phyloP scores from a whole-genome alignment of 2,797 vertebrate genomes.

The Aulostomus chinensis region DNA sequence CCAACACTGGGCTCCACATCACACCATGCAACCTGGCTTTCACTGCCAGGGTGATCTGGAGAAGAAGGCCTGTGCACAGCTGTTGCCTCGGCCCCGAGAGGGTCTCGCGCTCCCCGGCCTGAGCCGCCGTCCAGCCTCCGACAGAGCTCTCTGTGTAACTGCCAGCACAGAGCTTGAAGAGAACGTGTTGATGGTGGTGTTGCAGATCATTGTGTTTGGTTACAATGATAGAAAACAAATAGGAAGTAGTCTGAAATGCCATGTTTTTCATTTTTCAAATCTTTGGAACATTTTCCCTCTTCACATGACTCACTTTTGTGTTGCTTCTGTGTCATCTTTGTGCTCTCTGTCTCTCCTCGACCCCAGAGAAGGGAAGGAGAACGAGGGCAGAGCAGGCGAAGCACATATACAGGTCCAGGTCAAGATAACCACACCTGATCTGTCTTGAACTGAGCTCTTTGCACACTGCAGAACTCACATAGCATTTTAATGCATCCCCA shows the following conservation, averaged over 20 bases:
- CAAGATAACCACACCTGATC: constrained; percentile 38
- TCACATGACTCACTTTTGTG: too few relatives aligned
- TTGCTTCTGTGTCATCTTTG: neutral
- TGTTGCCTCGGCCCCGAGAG: constrained; percentile 64
- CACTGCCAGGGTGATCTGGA: constrained; percentile 60
- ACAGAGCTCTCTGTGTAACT: constrained; percentile 34
- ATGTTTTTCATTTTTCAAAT: too few relatives aligned
- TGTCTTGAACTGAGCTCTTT: constrained; percentile 48
- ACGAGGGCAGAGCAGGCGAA: constrained; percentile 31
- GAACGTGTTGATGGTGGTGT: constrained; percentile 11
- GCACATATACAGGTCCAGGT: neutral
- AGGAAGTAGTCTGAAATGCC: too few relatives aligned
- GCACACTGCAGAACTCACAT: constrained; percentile 47
- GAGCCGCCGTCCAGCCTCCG: constrained; percentile 30
- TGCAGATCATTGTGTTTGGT: constrained; percentile 15
- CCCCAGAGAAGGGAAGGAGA: constrained; percentile 8
- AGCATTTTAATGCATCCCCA: constrained; percentile 61
- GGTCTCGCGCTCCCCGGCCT: constrained; percentile 33
- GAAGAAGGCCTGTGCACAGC: constrained; percentile 65
- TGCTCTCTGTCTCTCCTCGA: neutral
- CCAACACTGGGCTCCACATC: constrained; percentile 64
- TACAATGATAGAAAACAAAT: neutral
- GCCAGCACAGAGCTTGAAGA: constrained; percentile 28
- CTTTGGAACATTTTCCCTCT: too few relatives aligned
- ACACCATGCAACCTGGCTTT: constrained; percentile 39